phyloP scores from a whole-genome alignment of 1,140 invertebrate genomes.

The Lepidotrigona ventralis region DNA sequence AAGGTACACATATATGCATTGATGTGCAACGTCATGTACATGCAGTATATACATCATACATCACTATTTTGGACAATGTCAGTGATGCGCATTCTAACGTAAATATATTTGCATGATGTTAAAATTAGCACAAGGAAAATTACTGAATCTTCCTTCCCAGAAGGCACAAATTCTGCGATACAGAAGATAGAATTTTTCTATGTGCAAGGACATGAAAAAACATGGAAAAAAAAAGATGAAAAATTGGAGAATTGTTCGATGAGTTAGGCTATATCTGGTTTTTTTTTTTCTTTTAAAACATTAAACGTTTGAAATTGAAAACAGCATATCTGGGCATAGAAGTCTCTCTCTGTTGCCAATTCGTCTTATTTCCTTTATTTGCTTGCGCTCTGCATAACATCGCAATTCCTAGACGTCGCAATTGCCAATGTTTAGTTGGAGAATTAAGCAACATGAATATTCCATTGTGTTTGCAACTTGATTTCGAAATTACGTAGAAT shows the following conservation, averaged over 20 bases:
- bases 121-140: constrained; percentile 13
- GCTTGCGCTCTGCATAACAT: constrained; percentile 13
- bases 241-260: not conserved
- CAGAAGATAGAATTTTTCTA: too few species aligned
- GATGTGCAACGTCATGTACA: too few species aligned
- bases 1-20: too few species aligned
- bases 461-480: not conserved
- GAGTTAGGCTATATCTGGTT: too few species aligned
- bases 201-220: too few species aligned
- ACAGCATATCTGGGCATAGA: not conserved
- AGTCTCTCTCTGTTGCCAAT: constrained; percentile 16
- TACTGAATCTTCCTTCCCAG: not conserved
- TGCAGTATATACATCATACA: not conserved
- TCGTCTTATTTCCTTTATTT: constrained; percentile 36
- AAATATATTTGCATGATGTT: not conserved
- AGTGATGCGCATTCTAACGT: not conserved
- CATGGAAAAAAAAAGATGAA: too few species aligned
- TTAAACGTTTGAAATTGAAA: not conserved
- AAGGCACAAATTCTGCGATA: too few species aligned
- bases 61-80: not conserved
- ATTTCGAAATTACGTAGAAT: not conserved
- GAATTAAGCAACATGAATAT: not conserved
- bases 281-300: not conserved
- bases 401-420: not conserved
- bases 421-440: constrained; percentile 36